Percentiles rank a stretch among this genome's conserved stretches.
Evolutionary conservation across 2,113 vertebrate genomes (phyloP).

Genomic region (Ceuthmochares aereus): DNA sequence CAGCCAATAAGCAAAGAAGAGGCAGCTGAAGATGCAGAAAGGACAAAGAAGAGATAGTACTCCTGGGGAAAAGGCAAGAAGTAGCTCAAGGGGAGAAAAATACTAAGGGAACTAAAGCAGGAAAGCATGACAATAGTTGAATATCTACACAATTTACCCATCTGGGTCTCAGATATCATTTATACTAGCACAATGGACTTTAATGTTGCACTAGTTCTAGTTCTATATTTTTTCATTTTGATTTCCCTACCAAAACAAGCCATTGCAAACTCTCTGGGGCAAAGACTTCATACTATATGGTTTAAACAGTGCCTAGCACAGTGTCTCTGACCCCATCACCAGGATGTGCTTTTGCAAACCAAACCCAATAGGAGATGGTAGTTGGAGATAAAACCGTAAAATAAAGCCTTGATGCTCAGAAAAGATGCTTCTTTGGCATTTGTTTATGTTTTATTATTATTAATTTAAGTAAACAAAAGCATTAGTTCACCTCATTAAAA

Average conservation of each 20-base stretch:
- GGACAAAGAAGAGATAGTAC: background rate
- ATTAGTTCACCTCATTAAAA: constrained; percentile 65
- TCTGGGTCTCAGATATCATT: background rate
- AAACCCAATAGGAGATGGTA: background rate
- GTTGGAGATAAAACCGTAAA: background rate
- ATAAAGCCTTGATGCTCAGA: background rate
- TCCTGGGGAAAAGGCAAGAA: background rate
- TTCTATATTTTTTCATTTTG: background rate
- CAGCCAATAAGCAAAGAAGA: background rate
- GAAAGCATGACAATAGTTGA: background rate
- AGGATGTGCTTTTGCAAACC: background rate
- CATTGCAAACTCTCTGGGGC: background rate
- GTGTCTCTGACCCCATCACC: background rate
- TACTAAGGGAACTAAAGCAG: background rate
- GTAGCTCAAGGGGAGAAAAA: background rate
- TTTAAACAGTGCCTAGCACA: background rate
- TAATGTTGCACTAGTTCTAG: background rate
- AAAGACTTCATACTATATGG: background rate
- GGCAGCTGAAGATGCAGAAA: background rate
- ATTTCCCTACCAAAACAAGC: background rate
- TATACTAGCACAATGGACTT: background rate
- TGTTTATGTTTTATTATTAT: constrained; percentile 7
- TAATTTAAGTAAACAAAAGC: constrained; percentile 33
- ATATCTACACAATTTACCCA: background rate
- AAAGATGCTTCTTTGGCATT: constrained; percentile 2